Evolutionary conservation across 1,140 invertebrate species (phyloP).

Genomic region (Drosophila lowei): DNA sequence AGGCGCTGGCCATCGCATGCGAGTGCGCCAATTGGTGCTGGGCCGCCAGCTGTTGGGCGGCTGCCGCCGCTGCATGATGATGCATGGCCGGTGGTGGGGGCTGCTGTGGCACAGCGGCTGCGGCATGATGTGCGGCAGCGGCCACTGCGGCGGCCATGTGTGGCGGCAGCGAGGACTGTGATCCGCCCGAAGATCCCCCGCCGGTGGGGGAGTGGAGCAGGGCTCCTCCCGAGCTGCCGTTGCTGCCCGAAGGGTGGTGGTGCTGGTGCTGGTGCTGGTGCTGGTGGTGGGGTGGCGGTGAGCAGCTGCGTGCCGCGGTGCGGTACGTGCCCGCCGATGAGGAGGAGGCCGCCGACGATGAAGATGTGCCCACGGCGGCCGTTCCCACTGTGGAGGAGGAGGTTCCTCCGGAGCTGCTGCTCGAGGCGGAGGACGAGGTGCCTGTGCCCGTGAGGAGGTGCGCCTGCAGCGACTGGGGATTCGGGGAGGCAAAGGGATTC

Average conservation of each 20-base stretch:
- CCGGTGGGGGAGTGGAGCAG: slow-evolving; percentile 52
- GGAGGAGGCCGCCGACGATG: slow-evolving; percentile 16
- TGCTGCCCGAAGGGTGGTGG: slow-evolving; percentile 35
- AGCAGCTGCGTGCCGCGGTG: slow-evolving; percentile 40
- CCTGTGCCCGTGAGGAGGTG: slow-evolving; percentile 15
- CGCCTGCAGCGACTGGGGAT: slow-evolving; percentile 52
- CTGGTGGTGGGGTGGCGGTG: slow-evolving; percentile 33
- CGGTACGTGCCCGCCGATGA: slow-evolving; percentile 29
- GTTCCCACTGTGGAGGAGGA: slow-evolving; percentile 20
- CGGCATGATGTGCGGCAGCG: slow-evolving; percentile 63
- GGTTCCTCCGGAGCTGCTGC: slow-evolving; percentile 30
- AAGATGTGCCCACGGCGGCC: slow-evolving; percentile 7
- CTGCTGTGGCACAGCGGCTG: slow-evolving; percentile 27
- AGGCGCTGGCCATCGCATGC: slow-evolving; percentile 73
- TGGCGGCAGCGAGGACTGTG: slow-evolving; percentile 55
- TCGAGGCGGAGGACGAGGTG: slow-evolving; percentile 23
- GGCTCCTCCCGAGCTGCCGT: slow-evolving; percentile 28
- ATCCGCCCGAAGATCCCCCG: slow-evolving; percentile 46
- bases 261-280: too few relatives aligned
- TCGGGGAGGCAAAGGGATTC: slow-evolving; percentile 79
- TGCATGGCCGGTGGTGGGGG: slow-evolving; percentile 55
- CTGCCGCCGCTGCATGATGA: slow-evolving; percentile 71
- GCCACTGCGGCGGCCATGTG: slow-evolving; percentile 71
- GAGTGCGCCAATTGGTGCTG: slow-evolving; percentile 78
- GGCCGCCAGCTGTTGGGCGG: slow-evolving; percentile 75